Evolutionary conservation across 2,113 vertebrate species (phyloP).

Genomic region (Chauna torquata): DNA sequence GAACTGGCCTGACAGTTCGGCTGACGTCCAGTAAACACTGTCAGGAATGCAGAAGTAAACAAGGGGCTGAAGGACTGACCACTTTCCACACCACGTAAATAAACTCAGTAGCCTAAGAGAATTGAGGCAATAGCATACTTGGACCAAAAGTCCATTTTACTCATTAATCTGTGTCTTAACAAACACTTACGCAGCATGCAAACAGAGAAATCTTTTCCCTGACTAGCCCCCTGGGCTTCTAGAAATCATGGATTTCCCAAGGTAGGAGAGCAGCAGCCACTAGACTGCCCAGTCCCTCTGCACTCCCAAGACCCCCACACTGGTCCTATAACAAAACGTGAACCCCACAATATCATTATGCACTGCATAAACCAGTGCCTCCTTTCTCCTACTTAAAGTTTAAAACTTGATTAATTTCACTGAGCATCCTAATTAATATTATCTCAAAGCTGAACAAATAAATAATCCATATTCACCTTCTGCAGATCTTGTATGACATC

Average conservation of each 20-base stretch:
- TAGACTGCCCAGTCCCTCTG: background rate
- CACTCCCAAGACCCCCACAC: background rate
- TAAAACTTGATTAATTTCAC: background rate
- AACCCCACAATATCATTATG: background rate
- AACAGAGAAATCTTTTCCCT: background rate
- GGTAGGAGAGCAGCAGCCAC: background rate
- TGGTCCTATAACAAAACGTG: background rate
- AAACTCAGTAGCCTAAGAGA: background rate
- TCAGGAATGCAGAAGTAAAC: background rate
- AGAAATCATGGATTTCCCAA: background rate
- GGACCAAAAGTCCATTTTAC: constrained; percentile 2
- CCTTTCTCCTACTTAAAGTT: background rate
- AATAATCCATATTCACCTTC: background rate
- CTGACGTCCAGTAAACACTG: rapidly evolving
- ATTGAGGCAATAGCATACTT: background rate
- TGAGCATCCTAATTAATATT: background rate
- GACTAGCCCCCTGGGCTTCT: background rate
- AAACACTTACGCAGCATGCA: background rate
- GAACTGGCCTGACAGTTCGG: background rate
- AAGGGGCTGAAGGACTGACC: background rate
- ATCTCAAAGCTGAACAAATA: background rate
- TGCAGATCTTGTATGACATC: background rate
- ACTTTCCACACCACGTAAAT: background rate
- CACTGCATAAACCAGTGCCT: background rate
- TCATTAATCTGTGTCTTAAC: background rate